These are phyloP conservation scores for Gopherus evgoodei DNA, from an alignment of 2,113 vertebrate species.

Conservation along the genomic window DNA sequence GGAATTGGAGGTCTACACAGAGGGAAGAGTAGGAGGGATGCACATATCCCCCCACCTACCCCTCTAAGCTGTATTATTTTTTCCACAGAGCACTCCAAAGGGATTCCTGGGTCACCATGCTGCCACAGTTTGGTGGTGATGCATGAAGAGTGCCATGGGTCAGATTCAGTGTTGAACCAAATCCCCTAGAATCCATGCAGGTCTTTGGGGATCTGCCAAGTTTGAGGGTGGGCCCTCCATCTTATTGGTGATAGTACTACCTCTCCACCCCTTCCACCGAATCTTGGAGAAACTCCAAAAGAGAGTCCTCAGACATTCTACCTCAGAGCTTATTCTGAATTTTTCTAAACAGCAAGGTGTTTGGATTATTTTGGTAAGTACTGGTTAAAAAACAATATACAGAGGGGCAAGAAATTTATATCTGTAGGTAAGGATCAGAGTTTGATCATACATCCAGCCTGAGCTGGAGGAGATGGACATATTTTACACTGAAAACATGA, in stretches of 20 bases:
- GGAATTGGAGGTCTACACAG: background rate
- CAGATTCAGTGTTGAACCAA: background rate
- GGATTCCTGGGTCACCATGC: background rate
- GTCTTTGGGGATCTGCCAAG: background rate
- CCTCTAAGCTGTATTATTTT: background rate
- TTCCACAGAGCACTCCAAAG: rapidly evolving
- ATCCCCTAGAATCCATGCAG: background rate
- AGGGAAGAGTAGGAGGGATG: background rate
- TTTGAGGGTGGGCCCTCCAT: background rate
- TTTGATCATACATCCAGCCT: background rate
- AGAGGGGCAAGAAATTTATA: background rate
- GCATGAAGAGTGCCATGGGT: background rate
- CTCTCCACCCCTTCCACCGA: background rate
- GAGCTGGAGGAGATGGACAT: background rate
- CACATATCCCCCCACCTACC: rapidly evolving
- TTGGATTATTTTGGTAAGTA: background rate
- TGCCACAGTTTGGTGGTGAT: background rate
- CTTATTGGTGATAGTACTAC: background rate
- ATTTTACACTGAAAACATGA: background rate
- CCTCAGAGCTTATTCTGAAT: background rate
- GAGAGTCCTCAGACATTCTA: background rate
- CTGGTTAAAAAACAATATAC: background rate
- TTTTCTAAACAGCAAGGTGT: background rate
- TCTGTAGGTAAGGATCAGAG: background rate
- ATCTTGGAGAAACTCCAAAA: background rate